Evolutionary conservation across 1,140 invertebrate species (phyloP), one percentile per base, ranked within the genome.

Genomic region (Macrotrachela quadricornifera): DNA sequence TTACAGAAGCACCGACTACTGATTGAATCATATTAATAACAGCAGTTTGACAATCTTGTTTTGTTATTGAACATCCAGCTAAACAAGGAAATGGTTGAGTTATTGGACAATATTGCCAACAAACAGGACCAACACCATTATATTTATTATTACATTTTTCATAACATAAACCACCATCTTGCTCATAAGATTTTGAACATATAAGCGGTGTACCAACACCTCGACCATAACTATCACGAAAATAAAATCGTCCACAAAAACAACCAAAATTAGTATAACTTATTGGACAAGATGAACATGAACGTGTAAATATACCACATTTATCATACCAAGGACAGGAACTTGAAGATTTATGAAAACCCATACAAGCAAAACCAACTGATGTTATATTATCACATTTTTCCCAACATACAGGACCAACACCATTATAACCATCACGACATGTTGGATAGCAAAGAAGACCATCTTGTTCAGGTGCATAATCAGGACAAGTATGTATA

Each of bases 101-200:
- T 30, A 8, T 8, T 30, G 21, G 11, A 14, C 49, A 50, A 18
- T n/a, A 30, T 38, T 15, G 17, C 49, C 49, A 50, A 15, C 49
- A 50, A 50, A 50, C 40, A 42, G 49, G 49, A 9, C 49, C 49
- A 21, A 42, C 49, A n/a, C 49, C 49, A 21, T 50, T 18, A 41
- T 42, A 50, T 14, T 40, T 40, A 42, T 41, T 14, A 18, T 13
- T 21, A 42, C 49, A 50, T n/a, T 43, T 16, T 1, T 39, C 39
- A 41, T 50, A 50, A 42, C 49, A 50, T 21, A 50, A 50, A 50
- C n/a, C 15, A 38, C 49, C 49, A 43, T 41, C 9, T 50, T 42
- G 39, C 21, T 50, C 49, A 42, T 21, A 21, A 21, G 39, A 39
- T 11, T 13, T n/a, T 42, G 10, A 18, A 21, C 49, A 50, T 50